phyloP scores from a whole-genome alignment of 2,888 invertebrate species.

The Leptogaster cylindrica region DNA sequence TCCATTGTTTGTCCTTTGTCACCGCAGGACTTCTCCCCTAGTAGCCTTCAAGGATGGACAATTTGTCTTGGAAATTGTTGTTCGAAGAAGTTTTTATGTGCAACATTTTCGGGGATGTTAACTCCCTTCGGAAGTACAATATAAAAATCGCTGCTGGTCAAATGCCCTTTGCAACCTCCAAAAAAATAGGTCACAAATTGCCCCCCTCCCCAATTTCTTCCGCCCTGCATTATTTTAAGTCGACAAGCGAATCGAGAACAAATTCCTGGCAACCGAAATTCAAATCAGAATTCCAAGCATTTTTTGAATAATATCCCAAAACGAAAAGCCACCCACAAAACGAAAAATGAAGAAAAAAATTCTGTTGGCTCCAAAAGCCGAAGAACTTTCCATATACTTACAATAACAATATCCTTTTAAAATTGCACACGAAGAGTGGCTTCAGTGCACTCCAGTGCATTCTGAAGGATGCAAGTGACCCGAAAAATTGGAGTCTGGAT shows the following conservation, averaged over 20 bases:
- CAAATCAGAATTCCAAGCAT: background rate
- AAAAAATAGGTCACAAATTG: constrained; percentile 1
- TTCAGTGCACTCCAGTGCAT: constrained; percentile 27
- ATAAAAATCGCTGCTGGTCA: too few species aligned
- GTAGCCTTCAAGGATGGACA: too few species aligned
- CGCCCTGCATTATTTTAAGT: background rate
- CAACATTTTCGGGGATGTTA: background rate
- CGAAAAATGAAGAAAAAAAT: too few species aligned
- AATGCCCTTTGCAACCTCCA: constrained; percentile 19
- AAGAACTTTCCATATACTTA: constrained; percentile 17
- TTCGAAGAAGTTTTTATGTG: constrained; percentile 27
- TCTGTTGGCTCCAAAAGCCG: constrained; percentile 13
- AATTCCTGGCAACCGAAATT: background rate
- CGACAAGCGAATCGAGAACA: background rate
- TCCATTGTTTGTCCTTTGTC: constrained; percentile 9
- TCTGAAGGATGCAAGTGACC: constrained; percentile 29
- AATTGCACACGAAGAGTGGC: background rate
- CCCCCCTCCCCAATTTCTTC: background rate
- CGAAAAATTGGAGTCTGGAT: constrained; percentile 35
- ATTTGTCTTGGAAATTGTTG: constrained; percentile 33
- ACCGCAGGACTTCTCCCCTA: background rate
- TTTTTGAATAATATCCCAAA: background rate
- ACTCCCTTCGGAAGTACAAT: too few species aligned
- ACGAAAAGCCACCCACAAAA: background rate
- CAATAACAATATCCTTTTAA: constrained; percentile 14